These are phyloP conservation scores for Salticus scenicus DNA, from an alignment of 2,888 invertebrate genomes.

Conservation along the genomic window DNA sequence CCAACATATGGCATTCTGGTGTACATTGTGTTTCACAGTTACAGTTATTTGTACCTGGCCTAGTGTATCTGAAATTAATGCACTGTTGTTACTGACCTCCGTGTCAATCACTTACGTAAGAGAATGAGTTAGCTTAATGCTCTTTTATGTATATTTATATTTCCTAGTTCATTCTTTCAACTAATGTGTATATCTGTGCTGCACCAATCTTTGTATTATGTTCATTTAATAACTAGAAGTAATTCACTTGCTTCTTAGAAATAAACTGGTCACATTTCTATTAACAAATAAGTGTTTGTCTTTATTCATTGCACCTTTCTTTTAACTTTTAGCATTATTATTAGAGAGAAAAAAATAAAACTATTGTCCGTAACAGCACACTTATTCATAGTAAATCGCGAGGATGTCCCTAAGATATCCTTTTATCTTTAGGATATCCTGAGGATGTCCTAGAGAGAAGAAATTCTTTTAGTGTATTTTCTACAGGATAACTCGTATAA, in stretches of 20 bases:
- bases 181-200: constrained; percentile 65
- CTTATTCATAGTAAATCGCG: too few relatives aligned
- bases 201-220: constrained; percentile 65
- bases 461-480: too few relatives aligned
- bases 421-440: too few relatives aligned
- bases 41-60: constrained; percentile 52
- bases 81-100: constrained; percentile 56
- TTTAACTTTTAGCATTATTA: too few relatives aligned
- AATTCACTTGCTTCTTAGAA: constrained; percentile 64
- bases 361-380: too few relatives aligned
- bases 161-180: constrained; percentile 45
- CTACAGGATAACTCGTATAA: too few relatives aligned
- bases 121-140: constrained; percentile 38
- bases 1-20: constrained; percentile 39
- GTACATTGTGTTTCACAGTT: constrained; percentile 57
- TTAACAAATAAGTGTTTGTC: constrained; percentile 31
- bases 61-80: constrained; percentile 25
- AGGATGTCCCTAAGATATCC: too few relatives aligned
- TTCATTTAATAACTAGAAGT: constrained; percentile 63
- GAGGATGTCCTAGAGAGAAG: too few relatives aligned
- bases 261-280: constrained; percentile 67
- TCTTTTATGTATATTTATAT: constrained; percentile 56
- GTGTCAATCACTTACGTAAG: constrained; percentile 48
- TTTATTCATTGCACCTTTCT: not conserved
- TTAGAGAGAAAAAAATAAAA: too few relatives aligned